A percentile compares a stretch with the other conserved stretches of the same genome.
These are phyloP conservation scores for Ophion ellenae DNA, from an alignment of 2,888 invertebrate genomes.

Conservation along the genomic window DNA sequence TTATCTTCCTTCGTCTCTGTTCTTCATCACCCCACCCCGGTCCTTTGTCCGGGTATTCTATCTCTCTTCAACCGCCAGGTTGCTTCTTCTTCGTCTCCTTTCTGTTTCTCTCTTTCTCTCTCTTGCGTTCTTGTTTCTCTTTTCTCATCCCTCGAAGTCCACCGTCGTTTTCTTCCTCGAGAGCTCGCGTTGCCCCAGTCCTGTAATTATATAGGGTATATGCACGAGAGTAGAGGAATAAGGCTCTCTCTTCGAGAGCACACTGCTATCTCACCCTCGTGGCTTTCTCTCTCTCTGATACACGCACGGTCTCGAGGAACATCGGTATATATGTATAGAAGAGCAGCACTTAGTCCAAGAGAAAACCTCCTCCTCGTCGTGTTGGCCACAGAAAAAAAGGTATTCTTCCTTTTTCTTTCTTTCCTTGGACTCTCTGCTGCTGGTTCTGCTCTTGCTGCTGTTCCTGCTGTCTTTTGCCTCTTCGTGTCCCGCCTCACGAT, in stretches of 20 bases:
- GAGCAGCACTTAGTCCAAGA: slow-evolving; percentile 46
- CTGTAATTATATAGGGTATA: slow-evolving; percentile 69
- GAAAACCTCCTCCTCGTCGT: slow-evolving; percentile 42
- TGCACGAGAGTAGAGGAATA: slow-evolving; percentile 44
- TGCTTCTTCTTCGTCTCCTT: background rate
- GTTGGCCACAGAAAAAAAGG: slow-evolving; percentile 50
- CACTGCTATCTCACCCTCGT: slow-evolving; percentile 56
- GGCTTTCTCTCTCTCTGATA: slow-evolving; percentile 32
- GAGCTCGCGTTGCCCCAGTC: slow-evolving; percentile 51
- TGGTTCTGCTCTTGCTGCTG: slow-evolving; percentile 33
- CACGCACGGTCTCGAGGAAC: slow-evolving; percentile 16
- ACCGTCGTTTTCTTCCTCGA: slow-evolving; percentile 51
- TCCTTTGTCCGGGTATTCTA: background rate
- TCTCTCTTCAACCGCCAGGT: background rate
- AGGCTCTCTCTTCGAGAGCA: slow-evolving; percentile 48
- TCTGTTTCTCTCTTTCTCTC: background rate
- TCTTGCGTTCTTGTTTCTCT: slow-evolving; percentile 27
- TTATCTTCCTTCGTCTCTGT: background rate
- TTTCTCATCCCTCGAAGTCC: slow-evolving; percentile 49
- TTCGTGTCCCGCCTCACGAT: slow-evolving; percentile 63
- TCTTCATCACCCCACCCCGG: background rate
- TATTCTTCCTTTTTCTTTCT: slow-evolving; percentile 15
- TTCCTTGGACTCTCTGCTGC: slow-evolving; percentile 33
- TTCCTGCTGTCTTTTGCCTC: slow-evolving; percentile 58
- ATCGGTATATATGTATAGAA: slow-evolving; percentile 4